phyloP scores from a whole-genome alignment of 1,140 invertebrate species.

The Matsumurasca onukii region DNA sequence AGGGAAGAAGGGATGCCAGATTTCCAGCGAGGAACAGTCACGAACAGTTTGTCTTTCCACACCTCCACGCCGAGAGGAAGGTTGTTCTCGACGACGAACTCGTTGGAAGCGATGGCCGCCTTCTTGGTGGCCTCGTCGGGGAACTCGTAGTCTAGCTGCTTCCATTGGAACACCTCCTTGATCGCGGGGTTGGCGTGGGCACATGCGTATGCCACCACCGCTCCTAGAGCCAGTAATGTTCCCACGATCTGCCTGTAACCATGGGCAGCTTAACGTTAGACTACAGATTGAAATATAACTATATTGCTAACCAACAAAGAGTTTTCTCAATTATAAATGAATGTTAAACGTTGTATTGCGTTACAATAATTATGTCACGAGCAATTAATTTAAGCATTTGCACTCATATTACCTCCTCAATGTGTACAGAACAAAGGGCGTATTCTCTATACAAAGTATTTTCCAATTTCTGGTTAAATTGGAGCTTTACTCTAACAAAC shows the following conservation, averaged over 20 bases:
- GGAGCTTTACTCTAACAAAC: no score
- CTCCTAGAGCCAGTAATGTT: not conserved
- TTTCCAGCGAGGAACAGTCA: constrained; percentile 75
- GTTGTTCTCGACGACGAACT: constrained; percentile 68
- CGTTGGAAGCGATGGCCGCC: constrained; percentile 58
- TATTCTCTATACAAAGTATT: no score
- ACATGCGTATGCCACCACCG: not conserved
- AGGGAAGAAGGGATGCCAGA: constrained; percentile 69
- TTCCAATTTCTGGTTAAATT: no score
- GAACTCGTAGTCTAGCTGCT: constrained; percentile 67
- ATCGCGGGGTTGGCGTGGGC: constrained; percentile 38
- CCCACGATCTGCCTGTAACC: not conserved
- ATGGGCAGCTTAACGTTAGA: no score
- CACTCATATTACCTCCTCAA: no score
- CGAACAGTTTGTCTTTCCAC: constrained; percentile 74
- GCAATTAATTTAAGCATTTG: no score
- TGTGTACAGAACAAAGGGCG: no score
- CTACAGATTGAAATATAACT: no score
- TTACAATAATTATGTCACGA: no score
- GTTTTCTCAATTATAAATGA: no score
- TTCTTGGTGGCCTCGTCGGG: constrained; percentile 59
- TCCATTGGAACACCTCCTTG: constrained; percentile 65
- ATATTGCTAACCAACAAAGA: no score
- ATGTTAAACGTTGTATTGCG: no score
- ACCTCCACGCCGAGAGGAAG: constrained; percentile 69